Conservation (phyloP, 2,113 vertebrate species). For the Phodopus roborovskii region DNA sequence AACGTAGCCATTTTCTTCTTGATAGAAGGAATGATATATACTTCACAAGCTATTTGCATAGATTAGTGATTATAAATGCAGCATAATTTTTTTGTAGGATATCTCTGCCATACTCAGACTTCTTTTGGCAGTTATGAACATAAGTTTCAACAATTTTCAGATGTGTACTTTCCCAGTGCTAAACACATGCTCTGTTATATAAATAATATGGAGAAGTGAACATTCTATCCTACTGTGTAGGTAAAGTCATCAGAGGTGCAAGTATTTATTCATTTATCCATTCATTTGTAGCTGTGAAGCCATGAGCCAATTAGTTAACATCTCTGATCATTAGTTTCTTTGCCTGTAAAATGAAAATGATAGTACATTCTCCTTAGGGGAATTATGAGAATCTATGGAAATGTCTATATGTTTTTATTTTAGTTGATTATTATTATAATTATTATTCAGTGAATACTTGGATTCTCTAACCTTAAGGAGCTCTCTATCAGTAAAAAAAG, state of each 20-base stretch:
- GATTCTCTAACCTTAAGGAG: not conserved
- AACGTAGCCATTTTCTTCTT: conserved; percentile 61
- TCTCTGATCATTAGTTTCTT: conserved; percentile 61
- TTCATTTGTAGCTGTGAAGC: conserved; percentile 41
- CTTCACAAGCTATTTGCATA: conserved; percentile 62
- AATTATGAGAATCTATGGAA: conserved; percentile 16
- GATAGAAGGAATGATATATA: conserved; percentile 52
- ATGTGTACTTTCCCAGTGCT: conserved; percentile 60
- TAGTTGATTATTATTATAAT: not conserved
- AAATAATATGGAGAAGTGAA: conserved; percentile 70
- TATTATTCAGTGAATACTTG: conserved; percentile 3
- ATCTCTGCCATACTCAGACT: conserved; percentile 64
- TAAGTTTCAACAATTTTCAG: conserved; percentile 69
- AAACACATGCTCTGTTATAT: conserved; percentile 60
- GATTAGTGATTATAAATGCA: conserved; percentile 67
- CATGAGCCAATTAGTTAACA: conserved; percentile 26
- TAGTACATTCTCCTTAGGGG: not conserved
- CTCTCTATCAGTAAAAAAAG: conserved; percentile 24
- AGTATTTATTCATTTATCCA: conserved; percentile 37
- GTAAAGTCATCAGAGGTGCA: conserved; percentile 67
- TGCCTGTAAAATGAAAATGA: conserved; percentile 48
- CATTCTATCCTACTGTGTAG: conserved; percentile 61
- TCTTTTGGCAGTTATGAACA: conserved; percentile 68
- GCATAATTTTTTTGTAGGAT: conserved; percentile 56
- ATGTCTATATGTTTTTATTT: conserved; percentile 15